Evolutionary conservation across 2,888 invertebrate genomes (phyloP), one percentile per base, ranked within the genome.

Genomic region (Molorchus minor): DNA sequence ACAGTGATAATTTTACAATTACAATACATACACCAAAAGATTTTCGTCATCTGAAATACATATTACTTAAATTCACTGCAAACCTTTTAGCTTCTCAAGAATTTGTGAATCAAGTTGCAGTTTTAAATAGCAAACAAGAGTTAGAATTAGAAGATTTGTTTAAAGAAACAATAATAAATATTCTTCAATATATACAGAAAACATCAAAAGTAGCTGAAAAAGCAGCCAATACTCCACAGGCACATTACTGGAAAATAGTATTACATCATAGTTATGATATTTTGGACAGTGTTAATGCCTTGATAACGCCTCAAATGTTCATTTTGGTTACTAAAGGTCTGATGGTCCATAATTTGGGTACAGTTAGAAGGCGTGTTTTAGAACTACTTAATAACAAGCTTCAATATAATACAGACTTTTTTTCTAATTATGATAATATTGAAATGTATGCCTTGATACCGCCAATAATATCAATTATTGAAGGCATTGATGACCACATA

Each of bases 381-480:
- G 96, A 97, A 72, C 80, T 98, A 33, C 81, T 98, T 0, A 94
- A 93, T 71, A 85, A 86, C 5, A 93, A 95, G 79, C 82, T 97
- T 4, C 89, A 91, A 65, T 84, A 86, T 60, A 87, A 88, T 60
- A 83, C 84, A 1, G 83, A 84, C 2, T 87, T 88, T 69, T 86
- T 88, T 46, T 78, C 80, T 0, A 82, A 84, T 49, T 84, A 86
- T 2, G 71, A 75, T 10, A 67, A 70, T 51, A 58, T 52, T 2
- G 77, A 79, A 52, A 75, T 92, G 7, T 82, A 84, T 17, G 82
- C 85, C 0, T 74, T 93, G 33, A 80, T 92, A 0, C 83, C 86
- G 0, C 84, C 87, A 0, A 77, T 93, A 10, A 74, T 87, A 8
- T 81, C 83, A 30, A 85, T 90, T 12, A 83, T 90, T 0, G 82